Evolutionary conservation across 2,888 invertebrate species (phyloP).

Genomic region (Agapetus fuscipes): DNA sequence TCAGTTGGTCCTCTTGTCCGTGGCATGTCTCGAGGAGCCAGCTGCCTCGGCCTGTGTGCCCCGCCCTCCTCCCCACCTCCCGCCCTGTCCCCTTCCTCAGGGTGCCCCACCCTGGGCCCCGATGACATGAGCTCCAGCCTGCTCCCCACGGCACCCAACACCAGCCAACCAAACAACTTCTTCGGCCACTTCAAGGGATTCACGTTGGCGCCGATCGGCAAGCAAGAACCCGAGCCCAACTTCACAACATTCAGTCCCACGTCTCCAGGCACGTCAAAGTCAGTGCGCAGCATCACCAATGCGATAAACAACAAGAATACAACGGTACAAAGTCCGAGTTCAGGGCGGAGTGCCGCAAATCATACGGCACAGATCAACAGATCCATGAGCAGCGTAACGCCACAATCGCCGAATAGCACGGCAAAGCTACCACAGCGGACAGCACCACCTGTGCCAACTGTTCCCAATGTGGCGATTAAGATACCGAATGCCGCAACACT

Average conservation of each 20-base stretch:
- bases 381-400: slow-evolving; percentile 25
- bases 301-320: not conserved
- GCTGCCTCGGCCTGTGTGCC: slow-evolving; percentile 36
- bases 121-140: slow-evolving; percentile 66
- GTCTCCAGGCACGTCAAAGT: slow-evolving; percentile 2
- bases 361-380: slow-evolving; percentile 23
- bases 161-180: slow-evolving; percentile 50
- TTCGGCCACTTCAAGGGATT: slow-evolving; percentile 86
- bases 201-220: slow-evolving; percentile 58
- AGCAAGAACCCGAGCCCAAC: slow-evolving; percentile 25
- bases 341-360: slow-evolving; percentile 14
- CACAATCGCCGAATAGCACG: slow-evolving; percentile 30
- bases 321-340: not conserved
- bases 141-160: slow-evolving; percentile 41
- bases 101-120: slow-evolving; percentile 36
- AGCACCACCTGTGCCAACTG: slow-evolving; percentile 57
- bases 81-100: slow-evolving; percentile 30
- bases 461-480: slow-evolving; percentile 31
- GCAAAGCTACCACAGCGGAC: slow-evolving; percentile 43
- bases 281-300: too few species aligned
- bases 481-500: slow-evolving; percentile 25
- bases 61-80: slow-evolving; percentile 31
- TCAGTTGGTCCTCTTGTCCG: too few species aligned
- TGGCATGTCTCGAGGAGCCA: slow-evolving; percentile 40
- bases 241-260: slow-evolving; percentile 19